Evolutionary conservation across 2,888 invertebrate genomes (phyloP), one percentile per base, ranked within the genome.

Genomic region (Metallyticus violacea): DNA sequence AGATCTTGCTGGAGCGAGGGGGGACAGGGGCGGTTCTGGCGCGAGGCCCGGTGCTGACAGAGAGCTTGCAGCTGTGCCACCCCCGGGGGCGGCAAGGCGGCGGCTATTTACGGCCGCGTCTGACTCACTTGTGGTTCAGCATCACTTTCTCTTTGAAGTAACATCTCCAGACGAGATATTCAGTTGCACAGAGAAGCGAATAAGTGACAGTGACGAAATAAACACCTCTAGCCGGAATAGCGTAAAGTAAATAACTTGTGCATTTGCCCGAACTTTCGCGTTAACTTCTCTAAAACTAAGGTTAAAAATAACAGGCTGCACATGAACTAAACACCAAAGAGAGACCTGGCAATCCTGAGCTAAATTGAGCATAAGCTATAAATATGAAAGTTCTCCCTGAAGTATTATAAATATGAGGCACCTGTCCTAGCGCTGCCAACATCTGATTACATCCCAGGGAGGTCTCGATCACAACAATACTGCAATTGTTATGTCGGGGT

Each of bases 101-200:
- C 25, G 27, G 86, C 87, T 87, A 87, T 86, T 86, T 86, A 30
- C 30, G 79, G 87, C 30, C 9, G 28, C 76, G 81, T 85, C 87
- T 87, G 87, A 87, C 80, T 87, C 87, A 87, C 29, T 6, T 2
- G 30, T 25, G 22, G 30, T 40, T 25, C 25, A n/a, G 25, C 5
- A 22, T 26, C 6, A 62, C 79, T 6, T 62, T 62, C 40, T 62
- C 40, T 62, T 62, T 62, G 40, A 62, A 62, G 40, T 62, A 62
- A 62, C 15, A 62, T 62, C 40, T 62, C 40, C 40, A 62, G 40
- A 0, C 40, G 22, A 15, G 15, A 62, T 62, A 62, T 15, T 62
- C 40, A 62, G 40, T 62, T 62, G 40, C 40, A 62, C n/a, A n/a
- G n/a, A n/a, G n/a, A n/a, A n/a, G n/a, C n/a, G n/a, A 6, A 62